phyloP scores from a whole-genome alignment of 1,140 invertebrate species.

The Heliothis virescens region DNA sequence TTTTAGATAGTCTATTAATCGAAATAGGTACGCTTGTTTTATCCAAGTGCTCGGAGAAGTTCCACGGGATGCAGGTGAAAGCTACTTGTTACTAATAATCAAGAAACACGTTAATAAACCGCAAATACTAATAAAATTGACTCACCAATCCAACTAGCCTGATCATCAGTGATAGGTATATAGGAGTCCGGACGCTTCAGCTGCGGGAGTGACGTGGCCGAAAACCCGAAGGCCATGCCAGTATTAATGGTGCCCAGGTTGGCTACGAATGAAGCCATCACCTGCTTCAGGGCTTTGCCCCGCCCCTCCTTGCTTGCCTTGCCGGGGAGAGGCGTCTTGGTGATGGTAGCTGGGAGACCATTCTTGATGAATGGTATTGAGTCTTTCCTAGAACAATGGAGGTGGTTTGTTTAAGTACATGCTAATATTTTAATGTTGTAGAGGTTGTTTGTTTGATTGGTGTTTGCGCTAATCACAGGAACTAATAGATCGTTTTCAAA shows the following conservation, averaged over 20 bases:
- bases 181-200: constrained; percentile 85
- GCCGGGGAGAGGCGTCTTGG: constrained; percentile 62
- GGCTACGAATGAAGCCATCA: constrained; percentile 88
- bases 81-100: no score
- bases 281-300: constrained; percentile 87
- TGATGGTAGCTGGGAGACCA: constrained; percentile 63
- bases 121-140: background rate
- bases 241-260: constrained; percentile 91
- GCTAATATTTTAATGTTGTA: background rate
- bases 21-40: no score
- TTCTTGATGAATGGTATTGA: constrained; percentile 77
- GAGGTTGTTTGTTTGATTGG: no score
- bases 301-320: constrained; percentile 70
- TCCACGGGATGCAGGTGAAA: no score
- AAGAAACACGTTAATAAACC: no score
- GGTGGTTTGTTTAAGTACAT: background rate
- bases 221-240: constrained; percentile 91
- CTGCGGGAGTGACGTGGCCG: constrained; percentile 90
- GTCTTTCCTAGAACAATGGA: constrained; percentile 69
- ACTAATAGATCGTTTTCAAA: no score
- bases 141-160: constrained; percentile 92
- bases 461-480: no score
- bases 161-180: constrained; percentile 87
- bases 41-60: no score
- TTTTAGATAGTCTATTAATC: no score